These are phyloP conservation scores for Thaumetopoea pityocampa DNA, from an alignment of 1,140 invertebrate species.

Conservation along the genomic window DNA sequence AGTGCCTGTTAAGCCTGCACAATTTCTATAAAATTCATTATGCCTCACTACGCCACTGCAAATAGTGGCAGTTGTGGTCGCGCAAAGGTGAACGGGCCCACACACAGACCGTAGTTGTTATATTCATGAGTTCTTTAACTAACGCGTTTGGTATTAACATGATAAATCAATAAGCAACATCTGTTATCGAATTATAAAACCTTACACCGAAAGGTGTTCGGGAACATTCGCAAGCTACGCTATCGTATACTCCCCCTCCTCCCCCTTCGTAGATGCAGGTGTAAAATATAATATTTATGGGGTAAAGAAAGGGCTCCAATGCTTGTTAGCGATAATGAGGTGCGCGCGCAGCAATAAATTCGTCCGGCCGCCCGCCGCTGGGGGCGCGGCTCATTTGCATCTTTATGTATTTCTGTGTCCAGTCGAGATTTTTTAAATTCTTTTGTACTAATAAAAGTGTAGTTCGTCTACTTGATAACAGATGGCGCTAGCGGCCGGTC, in stretches of 20 bases:
- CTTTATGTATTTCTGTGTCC: constrained; percentile 54
- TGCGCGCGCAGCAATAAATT: constrained; percentile 67
- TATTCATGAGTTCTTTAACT: constrained; percentile 11
- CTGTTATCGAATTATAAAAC: constrained; percentile 3
- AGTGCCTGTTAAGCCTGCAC: too few species aligned
- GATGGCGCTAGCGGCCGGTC: constrained; percentile 48
- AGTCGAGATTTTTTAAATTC: constrained; percentile 25
- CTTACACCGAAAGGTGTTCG: constrained; percentile 7
- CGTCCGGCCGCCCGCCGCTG: constrained; percentile 55
- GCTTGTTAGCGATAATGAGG: constrained; percentile 73
- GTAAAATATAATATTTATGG: constrained; percentile 74
- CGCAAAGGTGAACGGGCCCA: not conserved
- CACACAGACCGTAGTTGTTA: constrained; percentile 7
- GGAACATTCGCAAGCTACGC: constrained; percentile 10
- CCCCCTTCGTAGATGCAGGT: constrained; percentile 58
- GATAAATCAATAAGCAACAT: constrained; percentile 17
- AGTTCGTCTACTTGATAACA: constrained; percentile 40
- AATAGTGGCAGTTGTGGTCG: too few species aligned
- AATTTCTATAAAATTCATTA: too few species aligned
- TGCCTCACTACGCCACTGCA: too few species aligned
- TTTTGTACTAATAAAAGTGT: constrained; percentile 35
- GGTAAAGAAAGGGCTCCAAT: constrained; percentile 63
- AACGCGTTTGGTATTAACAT: not conserved
- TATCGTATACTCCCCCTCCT: constrained; percentile 10
- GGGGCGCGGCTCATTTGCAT: constrained; percentile 67